Percentiles rank a stretch among this genome's conserved stretches.
Evolutionary conservation across 2,888 invertebrate genomes (phyloP).

Genomic region (Falcaria lacertinaria): DNA sequence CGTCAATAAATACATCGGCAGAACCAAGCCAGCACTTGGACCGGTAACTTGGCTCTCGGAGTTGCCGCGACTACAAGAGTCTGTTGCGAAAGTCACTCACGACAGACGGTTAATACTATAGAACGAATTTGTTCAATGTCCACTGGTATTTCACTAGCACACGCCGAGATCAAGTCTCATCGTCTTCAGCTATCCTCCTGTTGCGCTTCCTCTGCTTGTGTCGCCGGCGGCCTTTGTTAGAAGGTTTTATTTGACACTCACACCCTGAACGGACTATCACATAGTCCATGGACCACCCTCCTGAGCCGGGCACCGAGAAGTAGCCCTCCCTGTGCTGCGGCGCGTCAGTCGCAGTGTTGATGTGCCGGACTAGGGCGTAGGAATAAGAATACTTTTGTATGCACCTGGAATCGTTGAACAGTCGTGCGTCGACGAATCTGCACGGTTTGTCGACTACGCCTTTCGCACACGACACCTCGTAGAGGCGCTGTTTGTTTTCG

Average conservation of each 20-base stretch:
- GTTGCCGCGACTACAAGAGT: neutral
- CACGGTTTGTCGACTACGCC: slow-evolving; percentile 87
- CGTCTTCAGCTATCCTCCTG: slow-evolving; percentile 50
- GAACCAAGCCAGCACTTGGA: slow-evolving; percentile 20
- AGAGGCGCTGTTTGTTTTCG: slow-evolving; percentile 84
- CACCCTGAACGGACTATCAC: slow-evolving; percentile 91
- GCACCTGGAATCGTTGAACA: slow-evolving; percentile 86
- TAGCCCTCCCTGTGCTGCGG: slow-evolving; percentile 61
- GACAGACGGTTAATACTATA: slow-evolving; percentile 37
- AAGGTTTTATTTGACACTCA: slow-evolving; percentile 86
- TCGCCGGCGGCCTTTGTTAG: slow-evolving; percentile 60
- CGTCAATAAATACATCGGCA: slow-evolving; percentile 35
- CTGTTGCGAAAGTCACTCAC: neutral
- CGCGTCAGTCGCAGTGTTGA: slow-evolving; percentile 55
- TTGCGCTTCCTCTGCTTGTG: slow-evolving; percentile 60
- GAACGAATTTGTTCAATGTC: slow-evolving; percentile 60
- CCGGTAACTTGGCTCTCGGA: slow-evolving; percentile 35
- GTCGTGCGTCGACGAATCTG: slow-evolving; percentile 84
- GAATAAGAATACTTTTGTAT: slow-evolving; percentile 91
- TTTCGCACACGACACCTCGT: slow-evolving; percentile 88
- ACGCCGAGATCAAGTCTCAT: slow-evolving; percentile 57
- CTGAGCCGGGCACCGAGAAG: slow-evolving; percentile 74
- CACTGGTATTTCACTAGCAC: slow-evolving; percentile 50
- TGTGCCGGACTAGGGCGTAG: slow-evolving; percentile 88
- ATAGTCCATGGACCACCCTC: slow-evolving; percentile 89